phyloP scores from a whole-genome alignment of 2,797 vertebrate species.

The Sphenodon punctatus region DNA sequence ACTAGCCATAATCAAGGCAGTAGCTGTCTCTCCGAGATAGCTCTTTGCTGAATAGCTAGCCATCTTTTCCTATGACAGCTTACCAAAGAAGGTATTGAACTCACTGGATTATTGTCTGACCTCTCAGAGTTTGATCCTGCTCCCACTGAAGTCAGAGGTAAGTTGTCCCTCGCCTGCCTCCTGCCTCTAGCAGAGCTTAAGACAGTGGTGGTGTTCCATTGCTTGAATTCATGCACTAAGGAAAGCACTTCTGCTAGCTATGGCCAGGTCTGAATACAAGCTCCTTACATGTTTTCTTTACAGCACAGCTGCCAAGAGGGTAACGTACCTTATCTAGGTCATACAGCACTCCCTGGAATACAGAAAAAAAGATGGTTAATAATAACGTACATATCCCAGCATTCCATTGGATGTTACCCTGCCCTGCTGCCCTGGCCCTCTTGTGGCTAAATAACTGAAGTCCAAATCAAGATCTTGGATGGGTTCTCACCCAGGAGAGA shows the following conservation, averaged over 20 bases:
- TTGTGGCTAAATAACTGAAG: not conserved
- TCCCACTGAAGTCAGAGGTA: not conserved
- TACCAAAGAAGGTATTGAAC: not conserved
- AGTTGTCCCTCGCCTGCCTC: not conserved
- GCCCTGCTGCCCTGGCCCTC: not conserved
- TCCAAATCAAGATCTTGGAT: not conserved
- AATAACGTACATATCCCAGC: not conserved
- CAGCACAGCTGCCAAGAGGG: not conserved
- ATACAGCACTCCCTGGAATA: conserved; percentile 92
- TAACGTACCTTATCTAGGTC: conserved; percentile 96
- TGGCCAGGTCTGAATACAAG: fast-evolving
- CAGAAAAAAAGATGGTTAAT: conserved; percentile 36
- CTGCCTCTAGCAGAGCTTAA: too few relatives aligned
- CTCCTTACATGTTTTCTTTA: not conserved
- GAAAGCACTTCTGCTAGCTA: too few relatives aligned
- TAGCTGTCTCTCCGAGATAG: too few relatives aligned
- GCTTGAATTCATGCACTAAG: too few relatives aligned
- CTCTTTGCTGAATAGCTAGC: too few relatives aligned
- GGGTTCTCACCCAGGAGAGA: not conserved
- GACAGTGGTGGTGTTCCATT: too few relatives aligned
- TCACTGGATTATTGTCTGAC: not conserved
- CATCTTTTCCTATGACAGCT: not conserved
- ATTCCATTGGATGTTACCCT: not conserved
- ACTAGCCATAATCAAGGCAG: too few relatives aligned
- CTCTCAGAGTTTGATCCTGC: not conserved